phyloP scores from a whole-genome alignment of 92 coral and sea anemone genomes.

The Blastomussa wellsi region DNA sequence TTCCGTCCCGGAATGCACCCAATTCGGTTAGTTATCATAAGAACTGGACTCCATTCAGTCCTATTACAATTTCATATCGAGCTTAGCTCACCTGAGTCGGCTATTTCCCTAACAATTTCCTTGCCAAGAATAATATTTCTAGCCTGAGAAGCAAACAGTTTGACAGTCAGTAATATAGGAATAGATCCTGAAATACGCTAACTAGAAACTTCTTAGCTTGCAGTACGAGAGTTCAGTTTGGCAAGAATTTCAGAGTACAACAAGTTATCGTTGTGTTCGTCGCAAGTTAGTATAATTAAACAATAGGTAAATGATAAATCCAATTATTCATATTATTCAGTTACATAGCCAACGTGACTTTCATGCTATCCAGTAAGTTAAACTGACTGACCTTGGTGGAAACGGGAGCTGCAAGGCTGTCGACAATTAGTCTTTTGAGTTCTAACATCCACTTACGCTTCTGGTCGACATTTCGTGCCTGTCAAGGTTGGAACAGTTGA shows the following conservation, averaged over 20 bases:
- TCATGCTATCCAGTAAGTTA: neutral
- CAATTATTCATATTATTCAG: neutral
- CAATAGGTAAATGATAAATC: too few species aligned
- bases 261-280: too few species aligned
- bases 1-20: too few species aligned
- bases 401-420: slow-evolving; percentile 84
- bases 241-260: too few species aligned
- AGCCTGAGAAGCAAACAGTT: slow-evolving; percentile 59
- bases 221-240: neutral
- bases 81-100: slow-evolving; percentile 52
- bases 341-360: neutral
- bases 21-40: too few species aligned
- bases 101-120: slow-evolving; percentile 62
- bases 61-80: too few species aligned
- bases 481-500: neutral
- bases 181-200: neutral
- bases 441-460: slow-evolving; percentile 88
- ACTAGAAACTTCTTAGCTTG: neutral
- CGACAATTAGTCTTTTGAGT: slow-evolving; percentile 80
- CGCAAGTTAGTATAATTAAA: too few species aligned
- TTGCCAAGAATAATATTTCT: slow-evolving; percentile 85
- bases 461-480: slow-evolving; percentile 89
- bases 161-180: neutral
- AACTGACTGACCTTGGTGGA: slow-evolving; percentile 34
- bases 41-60: too few species aligned